Percentiles rank a stretch among this genome's conserved stretches.
Conservation (phyloP, 2,797 vertebrate species). For the Esox lucius region DNA sequence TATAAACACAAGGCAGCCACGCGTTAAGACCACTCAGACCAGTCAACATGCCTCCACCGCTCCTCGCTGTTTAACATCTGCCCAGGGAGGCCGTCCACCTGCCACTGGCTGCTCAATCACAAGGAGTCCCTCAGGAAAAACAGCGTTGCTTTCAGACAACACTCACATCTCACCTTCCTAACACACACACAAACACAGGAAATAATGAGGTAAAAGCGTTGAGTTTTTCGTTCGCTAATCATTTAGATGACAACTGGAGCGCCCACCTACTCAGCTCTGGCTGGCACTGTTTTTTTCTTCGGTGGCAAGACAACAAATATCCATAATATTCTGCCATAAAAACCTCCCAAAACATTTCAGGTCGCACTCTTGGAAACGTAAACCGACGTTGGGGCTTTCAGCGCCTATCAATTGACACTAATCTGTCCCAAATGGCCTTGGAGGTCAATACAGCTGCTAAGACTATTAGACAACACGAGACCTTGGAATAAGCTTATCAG, state of each 20-base stretch:
- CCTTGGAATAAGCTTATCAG: slow-evolving; percentile 50
- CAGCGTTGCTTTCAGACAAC: neutral
- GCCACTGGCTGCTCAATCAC: neutral
- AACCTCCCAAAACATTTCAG: slow-evolving; percentile 2
- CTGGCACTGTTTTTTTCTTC: neutral
- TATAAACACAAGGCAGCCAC: neutral
- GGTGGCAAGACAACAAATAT: neutral
- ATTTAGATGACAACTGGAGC: slow-evolving; percentile 3
- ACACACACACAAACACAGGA: neutral
- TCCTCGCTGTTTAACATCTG: neutral
- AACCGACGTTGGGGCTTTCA: slow-evolving; percentile 34
- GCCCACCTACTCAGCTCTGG: neutral
- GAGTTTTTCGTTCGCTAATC: slow-evolving; percentile 2
- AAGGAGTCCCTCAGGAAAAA: neutral
- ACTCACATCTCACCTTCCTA: neutral
- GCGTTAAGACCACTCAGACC: neutral
- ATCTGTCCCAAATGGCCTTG: slow-evolving; percentile 70
- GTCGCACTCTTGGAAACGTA: neutral
- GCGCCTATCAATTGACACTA: slow-evolving; percentile 50
- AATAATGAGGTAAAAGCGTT: neutral
- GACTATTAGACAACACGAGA: slow-evolving; percentile 66
- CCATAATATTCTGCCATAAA: neutral
- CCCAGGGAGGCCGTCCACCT: neutral
- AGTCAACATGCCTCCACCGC: neutral
- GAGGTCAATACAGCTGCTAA: slow-evolving; percentile 66